Base-by-base conservation (phyloP, 2,797 vertebrate species). In the Denticeps clupeoides region DNA sequence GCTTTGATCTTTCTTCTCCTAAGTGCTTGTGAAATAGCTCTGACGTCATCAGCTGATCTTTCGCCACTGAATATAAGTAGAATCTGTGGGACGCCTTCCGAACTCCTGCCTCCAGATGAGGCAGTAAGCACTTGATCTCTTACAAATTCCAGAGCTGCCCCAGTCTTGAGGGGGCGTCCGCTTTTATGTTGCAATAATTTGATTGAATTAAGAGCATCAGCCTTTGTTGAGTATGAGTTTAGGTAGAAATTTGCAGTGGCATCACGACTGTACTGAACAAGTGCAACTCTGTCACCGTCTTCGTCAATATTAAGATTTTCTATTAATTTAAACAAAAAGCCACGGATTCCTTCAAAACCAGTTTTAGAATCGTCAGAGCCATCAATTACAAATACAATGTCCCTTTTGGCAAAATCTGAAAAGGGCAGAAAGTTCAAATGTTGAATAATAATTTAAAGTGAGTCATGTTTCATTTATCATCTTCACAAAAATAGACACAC, bases 381-480 rank as follows among this genome's bases (percentile, higher is more conserved):
- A 49, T 97, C 94, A 1, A 98, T 80, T 59, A 99, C 87, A 77
- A 98, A 97, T 24, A 92, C 89, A 64, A 97, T 74, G 42, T 98
- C 93, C 35, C 79, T 87, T 81, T 83, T 77, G 47, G 67, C 61
- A 50, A 65, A 60, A 63, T 83, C 84, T 85, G 78, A 12, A 77
- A 77, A 24, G 26, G 59, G 72, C 38, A 67, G 45, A 68, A 31
- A 9, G 22, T 28, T 71, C 51, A 28, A 38, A 48, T 47, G 8
- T 28, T 38, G 29, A 38, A 29, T 24, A 10, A 44, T 22, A 3
- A 27, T 29, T 13, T 16, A 28, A 21, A 32, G 18, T 16, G 37
- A 33, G 37, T 10, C 0, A 35, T 32, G 35, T 18, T 9, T 32
- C 15, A 32, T n/a, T 13, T 29, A 23, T 23, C 42, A 24, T 31